Percentiles rank a stretch among this genome's conserved stretches.
These are phyloP conservation scores for Drosophila murphyi DNA, from an alignment of 1,140 invertebrate species.

Conservation along the genomic window DNA sequence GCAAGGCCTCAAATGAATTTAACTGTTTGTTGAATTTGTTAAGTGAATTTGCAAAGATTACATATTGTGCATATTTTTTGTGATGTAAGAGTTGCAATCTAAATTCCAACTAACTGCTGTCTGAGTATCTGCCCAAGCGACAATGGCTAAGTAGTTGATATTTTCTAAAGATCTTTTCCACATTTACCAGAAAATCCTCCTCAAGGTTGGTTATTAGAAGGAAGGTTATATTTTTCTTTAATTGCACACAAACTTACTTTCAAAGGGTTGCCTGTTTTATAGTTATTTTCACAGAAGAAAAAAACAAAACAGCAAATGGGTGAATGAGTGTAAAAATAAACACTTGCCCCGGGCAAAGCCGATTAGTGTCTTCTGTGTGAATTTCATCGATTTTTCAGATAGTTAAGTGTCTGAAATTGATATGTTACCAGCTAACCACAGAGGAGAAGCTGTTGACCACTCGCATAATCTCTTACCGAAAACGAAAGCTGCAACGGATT, in stretches of 20 bases:
- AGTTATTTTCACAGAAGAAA: too few relatives aligned
- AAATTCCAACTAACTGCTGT: not conserved
- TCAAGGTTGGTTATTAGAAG: too few relatives aligned
- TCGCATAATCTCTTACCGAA: constrained; percentile 63
- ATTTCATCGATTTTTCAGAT: not conserved
- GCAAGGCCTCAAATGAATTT: constrained; percentile 55
- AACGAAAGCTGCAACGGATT: constrained; percentile 76
- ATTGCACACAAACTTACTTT: too few relatives aligned
- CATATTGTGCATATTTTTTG: not conserved
- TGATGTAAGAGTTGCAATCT: not conserved
- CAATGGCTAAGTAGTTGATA: too few relatives aligned
- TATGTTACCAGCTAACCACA: too few relatives aligned
- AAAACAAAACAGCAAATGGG: not conserved
- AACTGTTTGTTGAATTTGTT: not conserved
- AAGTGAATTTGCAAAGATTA: not conserved
- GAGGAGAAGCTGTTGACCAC: too few relatives aligned
- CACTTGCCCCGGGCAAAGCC: not conserved
- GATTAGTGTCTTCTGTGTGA: too few relatives aligned
- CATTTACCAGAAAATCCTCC: too few relatives aligned
- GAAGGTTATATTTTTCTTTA: too few relatives aligned
- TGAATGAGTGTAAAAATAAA: not conserved
- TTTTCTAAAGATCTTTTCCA: too few relatives aligned
- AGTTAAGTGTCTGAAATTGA: not conserved
- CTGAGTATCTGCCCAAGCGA: too few relatives aligned
- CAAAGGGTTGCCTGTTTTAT: too few relatives aligned